Base-by-base conservation (phyloP, 2,888 invertebrate genomes). In the Pammene aurita region DNA sequence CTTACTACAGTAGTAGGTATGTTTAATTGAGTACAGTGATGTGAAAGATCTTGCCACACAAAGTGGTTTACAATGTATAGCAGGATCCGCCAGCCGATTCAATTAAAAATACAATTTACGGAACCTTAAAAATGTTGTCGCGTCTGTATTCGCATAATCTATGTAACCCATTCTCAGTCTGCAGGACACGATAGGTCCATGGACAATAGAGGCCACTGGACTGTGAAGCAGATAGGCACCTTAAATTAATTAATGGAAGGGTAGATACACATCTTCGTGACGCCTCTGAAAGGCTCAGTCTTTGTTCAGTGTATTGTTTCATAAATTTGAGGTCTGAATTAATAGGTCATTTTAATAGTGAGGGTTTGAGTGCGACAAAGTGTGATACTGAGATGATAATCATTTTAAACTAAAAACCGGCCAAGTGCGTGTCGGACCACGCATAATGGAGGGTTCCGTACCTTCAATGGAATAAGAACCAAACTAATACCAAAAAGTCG, bases 201-300 rank as follows among this genome's bases (percentile, higher is more conserved):
- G 76, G 74, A 82, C 82, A 84, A 84, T 81, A 75, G 78, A 66
- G 74, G 72, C 67, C 79, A 77, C 74, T 80, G 80, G 81, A 79
- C 82, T 80, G 81, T 84, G 72, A 84, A 83, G 80, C 77, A 79
- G 83, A 83, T 83, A 84, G 75, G 76, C 73, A 72, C 81, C 81
- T 80, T 80, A 81, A 82, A 83, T 84, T 81, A 84, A 83, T 83
- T 83, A 83, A 81, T 80, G 79, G 61, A 67, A 68, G 71, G 71
- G 66, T 71, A 72, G 72, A 73, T 73, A 71, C 67, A 44, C 56
- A 73, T 73, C 71, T 72, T 58, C 54, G 41, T 65, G 69, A 65
- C 60, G 65, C 69, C 48, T 69, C 69, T 69, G 65, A 48, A 60
- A 69, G n/a, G 55, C 69, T 55, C 54, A 65, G 64, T 69, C 69